phyloP scores from a whole-genome alignment of 2,797 vertebrate genomes.

The Melanotaenia maccullochi region DNA sequence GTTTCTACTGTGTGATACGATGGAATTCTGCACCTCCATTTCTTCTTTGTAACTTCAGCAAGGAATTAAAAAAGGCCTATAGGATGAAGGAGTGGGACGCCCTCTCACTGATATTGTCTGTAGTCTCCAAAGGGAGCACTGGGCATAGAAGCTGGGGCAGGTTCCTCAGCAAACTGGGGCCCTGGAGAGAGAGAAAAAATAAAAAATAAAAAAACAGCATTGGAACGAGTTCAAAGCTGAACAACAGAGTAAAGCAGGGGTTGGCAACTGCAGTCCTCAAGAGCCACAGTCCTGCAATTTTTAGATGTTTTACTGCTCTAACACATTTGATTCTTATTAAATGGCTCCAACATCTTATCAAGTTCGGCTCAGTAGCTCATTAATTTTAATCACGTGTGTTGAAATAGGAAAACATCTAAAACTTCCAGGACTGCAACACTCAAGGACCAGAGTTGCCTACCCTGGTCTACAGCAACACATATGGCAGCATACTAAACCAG shows the following conservation, averaged over 20 bases:
- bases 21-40: constrained; percentile 49
- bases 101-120: constrained; percentile 91
- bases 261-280: background rate
- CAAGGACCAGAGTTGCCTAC: background rate
- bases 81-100: constrained; percentile 24
- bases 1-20: constrained; percentile 45
- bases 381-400: too few species aligned
- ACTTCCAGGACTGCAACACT: background rate
- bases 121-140: constrained; percentile 89
- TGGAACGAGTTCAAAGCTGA: background rate
- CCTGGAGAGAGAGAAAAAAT: constrained; percentile 73
- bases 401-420: too few species aligned
- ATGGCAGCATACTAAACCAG: background rate
- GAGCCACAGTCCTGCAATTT: too few species aligned
- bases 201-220: background rate
- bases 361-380: too few species aligned
- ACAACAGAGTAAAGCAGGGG: background rate
- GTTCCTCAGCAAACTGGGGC: constrained; percentile 90
- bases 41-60: constrained; percentile 71
- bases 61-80: constrained; percentile 80
- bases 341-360: too few species aligned
- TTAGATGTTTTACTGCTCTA: too few species aligned
- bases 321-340: too few species aligned
- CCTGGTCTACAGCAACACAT: background rate
- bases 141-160: constrained; percentile 83